Conservation (phyloP, 2,113 vertebrate species). For the Tychaedon coryphoeus region DNA sequence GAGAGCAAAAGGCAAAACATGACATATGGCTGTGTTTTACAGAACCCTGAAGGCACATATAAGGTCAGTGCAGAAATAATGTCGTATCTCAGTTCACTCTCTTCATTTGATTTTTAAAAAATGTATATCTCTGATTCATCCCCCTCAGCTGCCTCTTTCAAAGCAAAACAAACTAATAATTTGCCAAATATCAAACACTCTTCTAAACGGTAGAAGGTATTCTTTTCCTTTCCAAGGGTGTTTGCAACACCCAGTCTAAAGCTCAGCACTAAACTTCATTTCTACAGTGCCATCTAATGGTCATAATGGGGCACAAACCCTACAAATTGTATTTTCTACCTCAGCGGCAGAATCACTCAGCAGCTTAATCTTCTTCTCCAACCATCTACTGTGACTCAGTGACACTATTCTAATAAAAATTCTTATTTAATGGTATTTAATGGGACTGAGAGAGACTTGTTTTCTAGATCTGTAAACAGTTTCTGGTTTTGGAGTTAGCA, state of each 20-base stretch:
- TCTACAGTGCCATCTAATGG: constrained; percentile 38
- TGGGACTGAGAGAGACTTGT: not conserved
- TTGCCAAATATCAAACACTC: not conserved
- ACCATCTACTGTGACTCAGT: not conserved
- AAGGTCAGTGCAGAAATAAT: not conserved
- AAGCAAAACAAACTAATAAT: not conserved
- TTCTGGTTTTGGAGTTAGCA: not conserved
- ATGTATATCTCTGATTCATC: not conserved
- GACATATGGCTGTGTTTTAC: not conserved
- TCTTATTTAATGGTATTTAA: not conserved
- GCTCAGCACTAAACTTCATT: not conserved
- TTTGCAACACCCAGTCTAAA: not conserved
- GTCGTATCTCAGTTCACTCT: not conserved
- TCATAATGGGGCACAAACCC: not conserved
- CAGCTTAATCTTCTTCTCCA: not conserved
- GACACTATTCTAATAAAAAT: not conserved
- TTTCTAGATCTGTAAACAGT: not conserved
- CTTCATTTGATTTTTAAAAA: not conserved
- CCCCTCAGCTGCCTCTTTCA: not conserved
- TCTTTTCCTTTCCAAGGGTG: not conserved
- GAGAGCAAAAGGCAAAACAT: not conserved
- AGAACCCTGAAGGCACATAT: not conserved
- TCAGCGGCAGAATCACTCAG: not conserved
- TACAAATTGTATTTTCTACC: not conserved
- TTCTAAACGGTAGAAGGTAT: not conserved